Base-by-base conservation (phyloP, 2,888 invertebrate species). In the Ormyrus nitidulus region DNA sequence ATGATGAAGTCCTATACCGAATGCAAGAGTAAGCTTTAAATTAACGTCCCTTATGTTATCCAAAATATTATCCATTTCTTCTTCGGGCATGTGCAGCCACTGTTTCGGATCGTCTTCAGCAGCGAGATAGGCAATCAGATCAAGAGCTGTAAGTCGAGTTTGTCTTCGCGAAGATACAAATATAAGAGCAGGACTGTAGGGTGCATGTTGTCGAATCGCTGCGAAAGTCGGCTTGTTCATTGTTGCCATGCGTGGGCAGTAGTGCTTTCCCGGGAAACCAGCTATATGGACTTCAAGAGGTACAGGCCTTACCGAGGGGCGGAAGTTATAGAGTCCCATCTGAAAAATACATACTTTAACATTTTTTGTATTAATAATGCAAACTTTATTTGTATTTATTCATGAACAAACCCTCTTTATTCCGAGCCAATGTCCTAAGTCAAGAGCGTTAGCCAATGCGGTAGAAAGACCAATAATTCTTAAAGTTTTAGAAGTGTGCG, bases 141-240 rank as follows among this genome's bases (percentile, higher is more conserved):
- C 99, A 64, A 99, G 92, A 0, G 99, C 99, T 5, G 99, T 99
- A 77, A 99, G 92, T 64, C 99, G 94, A 0, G 99, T 99, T 91
- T 99, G 99, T 82, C 99, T 93, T 65, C 99, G 93, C 49, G 99
- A 99, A 5, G 99, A 98, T 0, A 99, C 99, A 89, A 98, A 98
- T 3, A 99, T 95, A 56, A 99, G 93, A 0, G 96, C 93, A 0
- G 99, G 99, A 86, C 99, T 98, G 73, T 92, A 91, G 0, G 98
- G 97, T 0, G 99, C 98, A 90, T 99, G 97, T 74, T 96, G 95
- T 65, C 95, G 94, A 82, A 99, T 98, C 0, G 99, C 97, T 91
- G 98, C 97, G 92, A 96, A 99, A 0, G 98, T 96, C 0, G 99
- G 99, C 87, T 98, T 96, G 92, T 99, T 99, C 99, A 99, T 99